phyloP scores from a whole-genome alignment of 2,113 vertebrate genomes.

The Tragelaphus scriptus region DNA sequence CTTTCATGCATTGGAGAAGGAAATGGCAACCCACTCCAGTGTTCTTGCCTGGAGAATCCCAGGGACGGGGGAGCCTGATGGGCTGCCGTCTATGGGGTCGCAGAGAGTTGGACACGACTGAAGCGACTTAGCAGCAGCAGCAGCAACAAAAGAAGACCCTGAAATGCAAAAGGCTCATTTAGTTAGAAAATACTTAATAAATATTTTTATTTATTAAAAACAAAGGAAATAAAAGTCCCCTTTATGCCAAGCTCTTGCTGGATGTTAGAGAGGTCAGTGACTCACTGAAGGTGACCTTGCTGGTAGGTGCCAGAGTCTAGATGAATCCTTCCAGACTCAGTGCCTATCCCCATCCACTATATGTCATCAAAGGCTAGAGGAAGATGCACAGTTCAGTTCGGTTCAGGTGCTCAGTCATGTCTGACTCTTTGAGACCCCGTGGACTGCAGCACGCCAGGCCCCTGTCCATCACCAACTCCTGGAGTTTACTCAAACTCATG shows the following conservation, averaged over 20 bases:
- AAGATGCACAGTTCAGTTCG: neutral
- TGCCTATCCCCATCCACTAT: neutral
- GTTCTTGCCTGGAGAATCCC: too few species aligned
- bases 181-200: neutral
- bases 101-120: too few species aligned
- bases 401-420: neutral
- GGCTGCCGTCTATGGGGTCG: too few species aligned
- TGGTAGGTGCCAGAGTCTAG: neutral
- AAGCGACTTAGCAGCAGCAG: too few species aligned
- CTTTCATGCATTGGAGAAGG: too few species aligned
- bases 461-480: neutral
- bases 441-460: neutral
- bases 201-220: neutral
- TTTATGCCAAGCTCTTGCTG: neutral
- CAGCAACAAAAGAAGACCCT: neutral
- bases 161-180: neutral
- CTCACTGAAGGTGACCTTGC: neutral
- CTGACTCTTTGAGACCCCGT: neutral
- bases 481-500: neutral
- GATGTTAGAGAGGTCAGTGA: neutral
- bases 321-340: neutral
- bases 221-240: neutral
- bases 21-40: too few species aligned
- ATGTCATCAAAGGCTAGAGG: neutral
- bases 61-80: too few species aligned